A percentile compares a stretch with the other conserved stretches of the same genome.
Evolutionary conservation across 2,888 invertebrate genomes (phyloP).

Genomic region (Erebia palarica): DNA sequence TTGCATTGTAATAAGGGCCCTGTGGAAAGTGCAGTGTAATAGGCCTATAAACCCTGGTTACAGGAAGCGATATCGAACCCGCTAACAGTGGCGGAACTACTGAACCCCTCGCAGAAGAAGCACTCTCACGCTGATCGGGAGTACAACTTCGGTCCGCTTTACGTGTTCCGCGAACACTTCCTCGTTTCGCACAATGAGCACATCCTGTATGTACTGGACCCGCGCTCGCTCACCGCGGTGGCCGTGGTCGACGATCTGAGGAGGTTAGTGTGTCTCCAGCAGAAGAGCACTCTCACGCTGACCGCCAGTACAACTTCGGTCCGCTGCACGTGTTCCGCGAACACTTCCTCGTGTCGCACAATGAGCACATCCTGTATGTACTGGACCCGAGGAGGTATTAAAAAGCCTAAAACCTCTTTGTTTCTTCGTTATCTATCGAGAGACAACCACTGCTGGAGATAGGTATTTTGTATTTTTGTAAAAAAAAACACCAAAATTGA

Average conservation of each 20-base stretch:
- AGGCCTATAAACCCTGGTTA: background rate
- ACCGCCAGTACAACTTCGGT: constrained; percentile 66
- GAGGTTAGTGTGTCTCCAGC: constrained; percentile 62
- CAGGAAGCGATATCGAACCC: constrained; percentile 79
- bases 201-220: constrained; percentile 89
- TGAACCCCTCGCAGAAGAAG: constrained; percentile 83
- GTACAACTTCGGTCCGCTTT: constrained; percentile 64
- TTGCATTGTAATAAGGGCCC: too few species aligned
- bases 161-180: constrained; percentile 87
- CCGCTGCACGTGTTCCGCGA: constrained; percentile 86
- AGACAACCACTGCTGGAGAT: too few species aligned
- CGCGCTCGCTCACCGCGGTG: constrained; percentile 85
- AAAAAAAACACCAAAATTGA: too few species aligned
- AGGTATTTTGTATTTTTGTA: too few species aligned
- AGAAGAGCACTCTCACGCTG: constrained; percentile 46
- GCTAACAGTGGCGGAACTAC: constrained; percentile 85
- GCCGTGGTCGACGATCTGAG: constrained; percentile 85
- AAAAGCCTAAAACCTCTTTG: background rate
- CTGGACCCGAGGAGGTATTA: constrained; percentile 82
- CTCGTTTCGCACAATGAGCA: constrained; percentile 89
- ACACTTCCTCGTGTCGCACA: constrained; percentile 88
- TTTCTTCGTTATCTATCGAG: too few species aligned
- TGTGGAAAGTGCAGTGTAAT: too few species aligned
- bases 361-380: constrained; percentile 86
- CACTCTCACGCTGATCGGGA: constrained; percentile 59